phyloP scores from a whole-genome alignment of 2,888 invertebrate genomes.

The Disparrhopalites patrizii region DNA sequence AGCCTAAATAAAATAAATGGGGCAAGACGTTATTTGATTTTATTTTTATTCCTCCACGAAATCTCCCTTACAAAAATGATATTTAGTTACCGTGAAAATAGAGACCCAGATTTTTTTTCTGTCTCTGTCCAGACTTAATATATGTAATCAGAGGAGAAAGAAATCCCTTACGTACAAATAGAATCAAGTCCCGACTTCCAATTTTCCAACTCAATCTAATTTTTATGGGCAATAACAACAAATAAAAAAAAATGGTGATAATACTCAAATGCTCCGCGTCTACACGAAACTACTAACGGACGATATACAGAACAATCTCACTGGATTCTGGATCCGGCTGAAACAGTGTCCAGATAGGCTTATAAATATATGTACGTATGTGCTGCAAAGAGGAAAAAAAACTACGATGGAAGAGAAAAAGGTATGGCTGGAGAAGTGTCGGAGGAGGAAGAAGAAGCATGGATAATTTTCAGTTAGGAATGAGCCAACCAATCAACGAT shows the following conservation, averaged over 20 bases:
- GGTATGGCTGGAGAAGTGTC: background rate
- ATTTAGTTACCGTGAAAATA: no score
- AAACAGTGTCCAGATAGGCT: no score
- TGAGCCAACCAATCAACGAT: conserved; percentile 22
- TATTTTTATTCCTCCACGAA: background rate
- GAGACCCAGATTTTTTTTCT: no score
- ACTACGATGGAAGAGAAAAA: background rate
- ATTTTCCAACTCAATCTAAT: background rate
- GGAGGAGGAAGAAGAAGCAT: conserved; percentile 2
- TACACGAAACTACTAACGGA: no score
- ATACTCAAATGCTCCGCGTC: no score
- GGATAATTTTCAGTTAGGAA: conserved; percentile 21
- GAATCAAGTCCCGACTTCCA: conserved; percentile 3
- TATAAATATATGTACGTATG: no score
- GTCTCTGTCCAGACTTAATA: background rate
- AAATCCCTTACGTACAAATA: background rate
- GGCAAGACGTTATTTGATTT: background rate
- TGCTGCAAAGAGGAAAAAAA: no score
- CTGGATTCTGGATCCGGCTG: no score
- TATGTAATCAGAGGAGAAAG: background rate
- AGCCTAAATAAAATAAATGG: no score
- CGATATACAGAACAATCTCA: no score
- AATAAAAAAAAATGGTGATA: no score
- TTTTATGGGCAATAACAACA: background rate
- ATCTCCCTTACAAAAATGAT: no score